Base-by-base conservation (phyloP, 2,113 vertebrate genomes). In the Carassius carassius region DNA sequence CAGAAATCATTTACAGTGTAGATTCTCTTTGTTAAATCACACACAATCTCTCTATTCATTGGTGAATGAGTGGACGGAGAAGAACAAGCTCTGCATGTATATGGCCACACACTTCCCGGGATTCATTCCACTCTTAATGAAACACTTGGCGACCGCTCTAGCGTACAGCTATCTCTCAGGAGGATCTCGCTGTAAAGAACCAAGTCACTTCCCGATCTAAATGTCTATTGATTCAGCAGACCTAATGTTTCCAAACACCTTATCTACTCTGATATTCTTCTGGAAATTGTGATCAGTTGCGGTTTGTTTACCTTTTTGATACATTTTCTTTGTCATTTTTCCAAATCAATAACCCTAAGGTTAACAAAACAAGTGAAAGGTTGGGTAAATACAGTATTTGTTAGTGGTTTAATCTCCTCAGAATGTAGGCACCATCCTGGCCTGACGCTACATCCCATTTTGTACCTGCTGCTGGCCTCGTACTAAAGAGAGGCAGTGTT, bases 401-500 rank as follows among this genome's bases (percentile, higher is more conserved):
- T 80, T 14, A 25, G 14, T 14, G 4, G 37, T 44, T 65, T 19
- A 47, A 9, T 23, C 54, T 60, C 12, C 17, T 21, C 11, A n/a
- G 29, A 58, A 60, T 6, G 32, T 9, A 29, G 16, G 51, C 13
- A 58, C 75, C 10, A 7, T 25, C 29, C 60, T 85, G 21, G 17
- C 62, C 13, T 14, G 11, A 72, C n/a, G 32, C 32, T n/a, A 72
- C 74, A 76, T 51, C 3, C 14, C 14, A 14, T 84, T 84, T 84
- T 51, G 13, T 67, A 56, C 13, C 14, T 37, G 35, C 65, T 81
- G 11, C 75, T 84, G 77, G 78, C 63, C 73, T 81, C 72, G 75
- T 79, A 63, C 86, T 37, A 85, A 89, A 91, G 77, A 75, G 21
- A 73, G 80, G 37, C 70, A 81, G 73, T 87, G 85, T 86, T 87